phyloP scores from a whole-genome alignment of 2,113 vertebrate species.

The Aptenodytes forsteri region DNA sequence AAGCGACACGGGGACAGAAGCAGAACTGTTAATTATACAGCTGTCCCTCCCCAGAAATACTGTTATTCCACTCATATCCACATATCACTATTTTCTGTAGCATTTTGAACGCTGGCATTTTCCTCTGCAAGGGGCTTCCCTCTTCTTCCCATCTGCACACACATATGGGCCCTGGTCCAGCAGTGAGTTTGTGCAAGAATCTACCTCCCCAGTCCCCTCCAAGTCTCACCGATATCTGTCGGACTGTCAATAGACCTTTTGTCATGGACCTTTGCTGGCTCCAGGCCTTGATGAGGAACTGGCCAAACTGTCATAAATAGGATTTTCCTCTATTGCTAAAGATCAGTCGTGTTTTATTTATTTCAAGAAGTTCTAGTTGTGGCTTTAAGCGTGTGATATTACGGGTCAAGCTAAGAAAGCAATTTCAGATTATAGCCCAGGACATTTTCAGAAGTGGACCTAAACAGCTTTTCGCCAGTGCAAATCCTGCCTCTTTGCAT shows the following conservation, averaged over 20 bases:
- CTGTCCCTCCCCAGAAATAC: not conserved
- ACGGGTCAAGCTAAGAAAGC: not conserved
- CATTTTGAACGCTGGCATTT: not conserved
- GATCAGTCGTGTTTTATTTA: not conserved
- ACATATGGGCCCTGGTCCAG: fast-evolving
- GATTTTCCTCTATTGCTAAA: not conserved
- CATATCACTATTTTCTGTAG: fast-evolving
- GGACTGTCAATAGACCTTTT: not conserved
- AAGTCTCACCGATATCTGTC: fast-evolving
- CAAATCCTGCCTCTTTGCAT: not conserved
- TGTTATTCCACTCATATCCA: not conserved
- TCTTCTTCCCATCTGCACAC: not conserved
- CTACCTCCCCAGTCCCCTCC: not conserved
- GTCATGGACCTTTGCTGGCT: not conserved
- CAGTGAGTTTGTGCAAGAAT: not conserved
- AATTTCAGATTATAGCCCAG: not conserved
- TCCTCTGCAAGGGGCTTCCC: not conserved
- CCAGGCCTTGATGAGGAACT: not conserved
- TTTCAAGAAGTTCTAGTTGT: not conserved
- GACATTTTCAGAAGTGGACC: not conserved
- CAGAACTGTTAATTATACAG: not conserved
- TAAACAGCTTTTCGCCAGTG: not conserved
- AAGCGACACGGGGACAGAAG: not conserved
- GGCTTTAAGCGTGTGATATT: not conserved
- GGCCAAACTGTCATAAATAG: not conserved